phyloP scores from a whole-genome alignment of 2,797 vertebrate species.

The Anniella stebbinsi region DNA sequence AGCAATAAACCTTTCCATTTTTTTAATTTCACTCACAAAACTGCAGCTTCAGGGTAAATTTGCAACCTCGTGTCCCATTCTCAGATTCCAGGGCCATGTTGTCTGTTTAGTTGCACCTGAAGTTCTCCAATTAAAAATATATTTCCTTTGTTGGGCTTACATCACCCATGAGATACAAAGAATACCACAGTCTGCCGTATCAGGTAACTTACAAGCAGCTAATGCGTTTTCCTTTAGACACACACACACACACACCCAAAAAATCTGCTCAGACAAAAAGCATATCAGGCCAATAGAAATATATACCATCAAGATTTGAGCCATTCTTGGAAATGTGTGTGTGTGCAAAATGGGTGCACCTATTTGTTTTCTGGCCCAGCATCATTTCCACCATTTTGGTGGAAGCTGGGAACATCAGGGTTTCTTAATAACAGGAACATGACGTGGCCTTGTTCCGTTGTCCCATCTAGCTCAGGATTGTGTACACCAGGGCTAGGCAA shows the following conservation, averaged over 20 bases:
- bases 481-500: no score
- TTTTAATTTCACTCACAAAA: not conserved
- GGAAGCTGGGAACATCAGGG: not conserved
- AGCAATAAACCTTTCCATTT: constrained; percentile 22
- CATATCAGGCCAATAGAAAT: constrained; percentile 29
- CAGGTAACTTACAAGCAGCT: constrained; percentile 11
- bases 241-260: not conserved
- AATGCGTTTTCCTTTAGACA: constrained; percentile 21
- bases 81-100: constrained; percentile 12
- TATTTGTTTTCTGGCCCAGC: constrained; percentile 20
- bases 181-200: constrained; percentile 2
- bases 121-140: not conserved
- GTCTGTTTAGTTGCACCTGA: not conserved
- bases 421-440: not conserved
- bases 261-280: constrained; percentile 44
- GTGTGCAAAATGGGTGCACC: not conserved
- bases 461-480: no score
- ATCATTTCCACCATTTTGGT: not conserved
- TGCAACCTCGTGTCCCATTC: constrained; percentile 20
- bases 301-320: constrained; percentile 10
- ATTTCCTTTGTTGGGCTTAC: not conserved
- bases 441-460: not conserved
- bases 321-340: constrained; percentile 5
- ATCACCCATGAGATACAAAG: not conserved
- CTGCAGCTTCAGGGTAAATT: not conserved